These are phyloP conservation scores for Adrianichthys oophorus DNA, from an alignment of 2,797 vertebrate species.

Conservation along the genomic window DNA sequence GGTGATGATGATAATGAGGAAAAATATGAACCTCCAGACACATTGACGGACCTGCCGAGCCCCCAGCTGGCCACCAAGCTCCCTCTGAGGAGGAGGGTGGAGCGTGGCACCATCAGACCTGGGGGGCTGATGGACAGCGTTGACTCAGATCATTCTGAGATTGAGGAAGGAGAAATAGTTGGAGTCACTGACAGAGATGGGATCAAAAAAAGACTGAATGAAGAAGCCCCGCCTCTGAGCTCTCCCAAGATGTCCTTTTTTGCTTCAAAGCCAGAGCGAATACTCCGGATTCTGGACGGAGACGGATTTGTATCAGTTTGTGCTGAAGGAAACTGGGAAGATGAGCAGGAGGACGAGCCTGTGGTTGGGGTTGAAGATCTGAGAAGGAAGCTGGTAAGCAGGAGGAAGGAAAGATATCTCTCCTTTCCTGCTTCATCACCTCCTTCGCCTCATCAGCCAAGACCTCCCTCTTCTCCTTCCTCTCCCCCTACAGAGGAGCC, in stretches of 20 bases:
- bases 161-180: slow-evolving; percentile 93
- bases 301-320: slow-evolving; percentile 89
- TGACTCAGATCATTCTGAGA: slow-evolving; percentile 82
- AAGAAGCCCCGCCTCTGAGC: slow-evolving; percentile 48
- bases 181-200: slow-evolving; percentile 75
- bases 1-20: slow-evolving; percentile 43
- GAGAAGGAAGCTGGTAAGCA: slow-evolving; percentile 86
- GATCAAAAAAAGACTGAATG: slow-evolving; percentile 48
- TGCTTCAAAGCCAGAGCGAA: slow-evolving; percentile 77
- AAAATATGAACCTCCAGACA: slow-evolving; percentile 62
- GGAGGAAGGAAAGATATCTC: slow-evolving; percentile 84
- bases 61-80: slow-evolving; percentile 36
- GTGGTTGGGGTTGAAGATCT: slow-evolving; percentile 82
- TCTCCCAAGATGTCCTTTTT: slow-evolving; percentile 67
- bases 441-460: slow-evolving; percentile 57
- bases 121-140: slow-evolving; percentile 36
- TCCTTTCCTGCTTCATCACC: slow-evolving; percentile 76
- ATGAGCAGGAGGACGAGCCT: slow-evolving; percentile 66
- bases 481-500: slow-evolving; percentile 56
- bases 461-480: slow-evolving; percentile 46
- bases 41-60: slow-evolving; percentile 34
- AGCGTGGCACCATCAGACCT: slow-evolving; percentile 39
- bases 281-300: slow-evolving; percentile 82
- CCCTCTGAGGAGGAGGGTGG: slow-evolving; percentile 54
- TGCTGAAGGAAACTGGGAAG: slow-evolving; percentile 82